Base-by-base conservation (phyloP, 2,888 invertebrate genomes). In the Bruchidius siliquastri region DNA sequence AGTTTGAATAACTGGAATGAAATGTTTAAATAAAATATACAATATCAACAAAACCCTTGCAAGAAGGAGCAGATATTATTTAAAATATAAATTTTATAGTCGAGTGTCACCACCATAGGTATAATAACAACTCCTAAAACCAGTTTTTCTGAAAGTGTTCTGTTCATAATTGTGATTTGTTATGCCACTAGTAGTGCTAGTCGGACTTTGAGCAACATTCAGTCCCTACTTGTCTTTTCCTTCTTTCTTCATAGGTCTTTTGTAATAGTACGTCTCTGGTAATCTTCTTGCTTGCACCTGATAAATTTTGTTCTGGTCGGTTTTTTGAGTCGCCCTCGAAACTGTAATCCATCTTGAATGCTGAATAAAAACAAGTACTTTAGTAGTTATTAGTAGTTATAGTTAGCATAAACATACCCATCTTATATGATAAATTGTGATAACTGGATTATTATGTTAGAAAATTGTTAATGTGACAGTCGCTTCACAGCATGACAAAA, bases 311-410 rank as follows among this genome's bases (percentile, higher is more conserved):
- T 82, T 93, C 91, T 10, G 97, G 98, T 86, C 91, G 93, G 71
- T 94, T 90, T 83, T 94, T 91, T 85, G 93, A 95, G 85, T 97
- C 94, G 73, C 98, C 98, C 86, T 98, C 97, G 85, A 98, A 98
- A 83, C 94, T 90, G 81, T 90, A 92, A 87, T 84, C 83, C 83
- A 87, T 81, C 80, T 86, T 87, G 77, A 84, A 87, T 8, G 85
- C 84, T 83, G 72, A 70, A 78, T 30, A 30, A 49, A 13, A 8
- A 49, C 80, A 8, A 49, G 49, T 49, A 49, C 6, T 49, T 49
- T 13, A 8, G 18, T 18, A 49, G 3, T 49, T 49, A 49, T 49
- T 8, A 8, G 26, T 13, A 30, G 30, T 49, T 49, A 49, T 49
- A 49, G 8, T 26, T 26, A 49, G 49, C 8, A 49, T 18, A 30